Base-by-base conservation (phyloP, 2,113 vertebrate species). In the Hemibagrus wyckioides region DNA sequence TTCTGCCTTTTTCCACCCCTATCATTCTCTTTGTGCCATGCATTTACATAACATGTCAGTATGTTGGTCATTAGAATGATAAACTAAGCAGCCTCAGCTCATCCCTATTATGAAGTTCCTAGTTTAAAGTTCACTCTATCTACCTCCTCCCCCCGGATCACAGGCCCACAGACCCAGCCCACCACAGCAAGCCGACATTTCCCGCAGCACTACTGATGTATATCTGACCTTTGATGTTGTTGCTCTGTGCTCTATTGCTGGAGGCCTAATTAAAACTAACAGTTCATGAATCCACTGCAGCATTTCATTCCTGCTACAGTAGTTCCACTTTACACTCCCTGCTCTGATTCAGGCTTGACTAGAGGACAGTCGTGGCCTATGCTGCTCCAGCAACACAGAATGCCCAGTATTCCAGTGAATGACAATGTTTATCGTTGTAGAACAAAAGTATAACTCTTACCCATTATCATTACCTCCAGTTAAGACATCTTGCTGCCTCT, bases 141-240 rank as follows among this genome's bases (percentile, higher is more conserved):
- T 48, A 57, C 54, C 56, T 84, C 44, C 2, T 65, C 30, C 57
- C 39, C 21, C 57, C 11, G 11, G 50, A 44, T 63, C 77, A 54
- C 57, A 80, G 88, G 76, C 85, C 92, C 86, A 36, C 86, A 85
- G 85, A 86, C 88, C 85, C 6, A 80, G 71, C 86, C 90, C 90
- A 86, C 89, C 57, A 69, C 88, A 89, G 54, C 86, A 88, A 90
- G 90, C 91, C 89, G 90, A 92, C 94, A 94, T 91, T 94, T 94
- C 93, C 93, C 90, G 91, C 91, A 90, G 91, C 90, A 87, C 79
- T 82, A 92, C 93, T 95, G 94, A 96, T 95, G 93, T 95, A 95
- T 95, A 95, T 95, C 94, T 96, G 94, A 95, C 95, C 95, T 96
- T 96, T 96, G 94, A 95, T 95, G 94, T 94, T 94, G 93, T 94